A percentile compares a stretch with the other conserved stretches of the same genome.
Evolutionary conservation across 2,888 invertebrate genomes (phyloP).

Genomic region (Ectobius pallidus): DNA sequence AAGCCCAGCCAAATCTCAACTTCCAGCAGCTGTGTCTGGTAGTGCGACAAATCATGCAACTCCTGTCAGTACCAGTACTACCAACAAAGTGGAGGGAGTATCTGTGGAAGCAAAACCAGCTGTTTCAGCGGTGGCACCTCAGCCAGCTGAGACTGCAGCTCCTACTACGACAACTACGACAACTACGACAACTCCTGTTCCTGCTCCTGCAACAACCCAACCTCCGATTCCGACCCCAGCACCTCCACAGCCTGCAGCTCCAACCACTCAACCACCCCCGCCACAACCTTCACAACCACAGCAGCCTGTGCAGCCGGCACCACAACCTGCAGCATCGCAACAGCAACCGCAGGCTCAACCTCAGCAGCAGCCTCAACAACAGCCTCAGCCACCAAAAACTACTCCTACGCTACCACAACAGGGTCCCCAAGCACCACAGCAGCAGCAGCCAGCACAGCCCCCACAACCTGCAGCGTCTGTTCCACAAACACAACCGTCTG

Average conservation of each 20-base stretch:
- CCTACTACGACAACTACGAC: neutral
- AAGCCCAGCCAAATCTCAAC: conserved; percentile 41
- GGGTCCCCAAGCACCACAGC: conserved; percentile 53
- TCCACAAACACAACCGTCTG: conserved; percentile 45
- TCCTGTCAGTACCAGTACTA: neutral
- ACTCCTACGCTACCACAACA: neutral
- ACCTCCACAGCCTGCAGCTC: neutral
- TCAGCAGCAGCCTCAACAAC: neutral
- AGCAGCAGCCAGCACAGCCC: conserved; percentile 36
- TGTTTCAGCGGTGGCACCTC: neutral
- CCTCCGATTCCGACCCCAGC: neutral
- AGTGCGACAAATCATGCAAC: conserved; percentile 28
- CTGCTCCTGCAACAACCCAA: neutral
- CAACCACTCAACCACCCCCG: neutral
- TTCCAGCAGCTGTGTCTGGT: conserved; percentile 57
- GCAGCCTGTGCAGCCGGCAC: conserved; percentile 3
- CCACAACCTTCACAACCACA: neutral
- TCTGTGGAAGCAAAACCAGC: neutral
- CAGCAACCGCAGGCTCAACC: conserved; percentile 35
- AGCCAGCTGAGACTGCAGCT: conserved; percentile 5
- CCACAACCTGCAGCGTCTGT: conserved; percentile 44
- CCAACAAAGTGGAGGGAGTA: neutral
- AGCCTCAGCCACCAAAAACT: neutral
- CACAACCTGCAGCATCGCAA: conserved; percentile 39
- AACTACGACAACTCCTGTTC: neutral